Base-by-base conservation (phyloP, 2,797 vertebrate genomes). In the Meda fulgida region DNA sequence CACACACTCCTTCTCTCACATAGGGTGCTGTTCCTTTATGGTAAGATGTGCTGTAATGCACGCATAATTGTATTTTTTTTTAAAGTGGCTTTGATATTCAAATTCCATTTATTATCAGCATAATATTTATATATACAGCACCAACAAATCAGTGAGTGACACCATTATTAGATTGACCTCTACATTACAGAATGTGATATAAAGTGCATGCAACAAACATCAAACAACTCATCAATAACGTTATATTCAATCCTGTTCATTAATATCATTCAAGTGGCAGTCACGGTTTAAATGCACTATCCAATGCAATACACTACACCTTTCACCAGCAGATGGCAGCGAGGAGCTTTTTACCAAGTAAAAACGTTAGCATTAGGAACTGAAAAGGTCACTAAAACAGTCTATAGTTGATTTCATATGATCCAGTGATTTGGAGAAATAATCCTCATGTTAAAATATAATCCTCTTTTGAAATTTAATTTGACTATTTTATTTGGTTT, bases 311-410 rank as follows among this genome's bases (percentile, higher is more conserved):
- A 1, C 11, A 60, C 53, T 29, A 48, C 55, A 13, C 7, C 16
- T 60, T 43, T 13, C 8, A 51, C 21, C 89, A 84, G 86, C 69
- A 90, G 89, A 85, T 86, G 89, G 85, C 85, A 90, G 88, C 73
- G 85, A 51, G 83, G 63, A 88, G 83, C 88, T 88, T 65, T 72
- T 84, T 29, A 40, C 58, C 16, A 55, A 76, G 48, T 23, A 19
- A 78, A 65, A 81, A 53, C 5, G 4, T 31, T 31, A 31, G 31
- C 1, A 31, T 29, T 26, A 71, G 13, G 7, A 21, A 18, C 31
- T 38, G 3, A 58, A 66, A 67, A 67, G 23, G 11, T 18, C 75
- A 40, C 23, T 40, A 6, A 21, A 38, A 58, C 23, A 60, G 58
- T 40, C 23, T 60, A 4, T 60, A 2, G 21, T 67, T 51, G 65